Evolutionary conservation across 2,888 invertebrate species (phyloP).

Genomic region (Entomobrya multifasciata): DNA sequence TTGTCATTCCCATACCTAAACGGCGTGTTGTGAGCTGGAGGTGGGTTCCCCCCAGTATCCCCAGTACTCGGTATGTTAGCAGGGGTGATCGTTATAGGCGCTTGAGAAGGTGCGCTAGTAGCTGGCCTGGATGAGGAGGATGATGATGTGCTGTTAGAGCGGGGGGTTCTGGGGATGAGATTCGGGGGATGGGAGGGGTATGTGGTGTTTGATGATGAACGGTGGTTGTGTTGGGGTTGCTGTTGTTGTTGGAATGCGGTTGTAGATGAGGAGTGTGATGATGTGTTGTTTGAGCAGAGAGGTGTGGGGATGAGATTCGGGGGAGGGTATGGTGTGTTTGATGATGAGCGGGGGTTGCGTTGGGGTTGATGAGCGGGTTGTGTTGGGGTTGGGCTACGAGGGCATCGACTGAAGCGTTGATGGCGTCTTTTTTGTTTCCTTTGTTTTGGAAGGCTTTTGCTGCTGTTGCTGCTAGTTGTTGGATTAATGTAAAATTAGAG

Average conservation of each 20-base stretch:
- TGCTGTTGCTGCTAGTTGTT: no score
- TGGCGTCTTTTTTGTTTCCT: background rate
- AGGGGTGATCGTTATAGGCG: conserved; percentile 46
- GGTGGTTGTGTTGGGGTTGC: no score
- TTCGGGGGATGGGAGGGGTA: no score
- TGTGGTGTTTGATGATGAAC: no score
- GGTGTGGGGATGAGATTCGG: conserved; percentile 56
- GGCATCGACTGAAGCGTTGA: no score
- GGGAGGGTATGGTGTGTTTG: conserved; percentile 51
- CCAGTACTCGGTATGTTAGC: background rate
- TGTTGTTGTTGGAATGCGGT: conserved; percentile 25
- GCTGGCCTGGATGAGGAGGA: no score
- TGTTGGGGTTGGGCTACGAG: no score
- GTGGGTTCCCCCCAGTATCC: background rate
- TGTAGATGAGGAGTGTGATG: background rate
- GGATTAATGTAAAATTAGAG: no score
- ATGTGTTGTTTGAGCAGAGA: background rate
- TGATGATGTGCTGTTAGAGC: no score
- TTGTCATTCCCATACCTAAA: conserved; percentile 46
- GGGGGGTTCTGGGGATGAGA: no score
- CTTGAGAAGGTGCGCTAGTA: background rate
- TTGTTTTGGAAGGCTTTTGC: background rate
- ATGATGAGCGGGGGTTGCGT: background rate
- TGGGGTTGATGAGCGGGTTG: background rate
- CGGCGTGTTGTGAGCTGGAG: conserved; percentile 1